These are phyloP conservation scores for Ochlodes sylvanus DNA, from an alignment of 2,888 invertebrate genomes.

Conservation along the genomic window DNA sequence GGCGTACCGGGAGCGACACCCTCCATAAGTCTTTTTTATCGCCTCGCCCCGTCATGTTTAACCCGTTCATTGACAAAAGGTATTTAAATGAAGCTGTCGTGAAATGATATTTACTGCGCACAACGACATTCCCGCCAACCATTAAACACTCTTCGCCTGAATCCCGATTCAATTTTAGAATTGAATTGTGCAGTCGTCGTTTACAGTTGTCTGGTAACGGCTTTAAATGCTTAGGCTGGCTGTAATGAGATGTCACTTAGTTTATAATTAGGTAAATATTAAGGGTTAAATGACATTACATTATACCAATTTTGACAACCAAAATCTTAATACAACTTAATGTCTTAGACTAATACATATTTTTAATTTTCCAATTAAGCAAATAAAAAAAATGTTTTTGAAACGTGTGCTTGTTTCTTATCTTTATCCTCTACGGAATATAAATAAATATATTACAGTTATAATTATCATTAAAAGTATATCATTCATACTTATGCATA, in stretches of 20 bases:
- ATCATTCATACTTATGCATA: background rate
- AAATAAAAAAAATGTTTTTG: no score
- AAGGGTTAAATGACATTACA: no score
- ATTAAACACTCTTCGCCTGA: slow-evolving; percentile 64
- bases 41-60: slow-evolving; percentile 68
- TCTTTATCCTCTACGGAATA: no score
- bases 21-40: slow-evolving; percentile 83
- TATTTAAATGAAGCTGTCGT: slow-evolving; percentile 84
- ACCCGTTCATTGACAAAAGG: slow-evolving; percentile 85
- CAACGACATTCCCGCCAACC: slow-evolving; percentile 65
- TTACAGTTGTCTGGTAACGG: background rate
- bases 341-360: no score
- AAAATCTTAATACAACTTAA: no score
- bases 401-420: no score
- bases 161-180: slow-evolving; percentile 55
- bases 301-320: no score
- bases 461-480: no score
- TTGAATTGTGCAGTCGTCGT: slow-evolving; percentile 4
- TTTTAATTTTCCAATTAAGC: no score
- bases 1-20: slow-evolving; percentile 63
- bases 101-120: slow-evolving; percentile 78
- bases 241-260: no score
- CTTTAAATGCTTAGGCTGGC: background rate
- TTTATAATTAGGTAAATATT: no score
- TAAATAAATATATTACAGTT: no score